Conservation (phyloP, 2,113 vertebrate genomes). For the Sigmodon hispidus region DNA sequence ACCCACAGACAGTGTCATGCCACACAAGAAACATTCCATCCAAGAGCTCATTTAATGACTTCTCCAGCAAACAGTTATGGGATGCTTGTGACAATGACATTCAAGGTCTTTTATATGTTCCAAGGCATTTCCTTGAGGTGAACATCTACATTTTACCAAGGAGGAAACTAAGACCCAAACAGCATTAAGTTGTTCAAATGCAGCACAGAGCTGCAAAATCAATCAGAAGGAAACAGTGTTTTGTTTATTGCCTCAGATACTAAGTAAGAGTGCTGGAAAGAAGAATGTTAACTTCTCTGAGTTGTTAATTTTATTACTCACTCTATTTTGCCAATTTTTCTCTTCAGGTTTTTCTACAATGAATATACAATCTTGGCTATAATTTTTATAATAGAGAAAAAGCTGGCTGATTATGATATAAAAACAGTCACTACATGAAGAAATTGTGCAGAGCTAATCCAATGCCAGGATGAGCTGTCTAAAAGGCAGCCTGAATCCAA, state of each 20-base stretch:
- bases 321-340: not conserved
- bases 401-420: not conserved
- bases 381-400: not conserved
- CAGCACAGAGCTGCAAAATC: not conserved
- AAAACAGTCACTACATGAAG: slow-evolving; percentile 16
- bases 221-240: not conserved
- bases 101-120: not conserved
- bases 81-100: not conserved
- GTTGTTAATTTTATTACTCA: not conserved
- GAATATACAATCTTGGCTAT: not conserved
- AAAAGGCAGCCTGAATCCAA: not conserved
- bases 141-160: not conserved
- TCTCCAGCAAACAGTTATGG: not conserved
- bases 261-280: not conserved
- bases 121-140: not conserved
- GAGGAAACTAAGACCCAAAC: not conserved
- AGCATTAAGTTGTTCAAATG: not conserved
- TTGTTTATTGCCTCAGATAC: not conserved
- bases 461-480: slow-evolving; percentile 23
- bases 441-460: slow-evolving; percentile 31
- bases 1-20: not conserved
- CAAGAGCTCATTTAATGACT: not conserved
- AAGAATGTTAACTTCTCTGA: not conserved
- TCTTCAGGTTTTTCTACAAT: slow-evolving; percentile 17
- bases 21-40: not conserved